Conservation (phyloP, 1,140 invertebrate species). For the Metopolophium dirhodum region DNA sequence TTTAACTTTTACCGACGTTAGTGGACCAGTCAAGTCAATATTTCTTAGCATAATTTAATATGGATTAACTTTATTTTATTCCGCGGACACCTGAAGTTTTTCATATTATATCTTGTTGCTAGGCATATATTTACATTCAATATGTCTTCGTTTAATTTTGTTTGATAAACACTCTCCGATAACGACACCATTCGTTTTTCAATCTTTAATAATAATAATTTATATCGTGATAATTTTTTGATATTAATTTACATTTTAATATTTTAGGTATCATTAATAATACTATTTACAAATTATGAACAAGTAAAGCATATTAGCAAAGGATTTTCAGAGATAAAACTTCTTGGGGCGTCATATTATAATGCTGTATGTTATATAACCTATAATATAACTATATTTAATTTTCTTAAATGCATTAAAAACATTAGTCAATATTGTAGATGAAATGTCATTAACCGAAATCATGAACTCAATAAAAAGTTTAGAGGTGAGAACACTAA, state of each 20-base stretch:
- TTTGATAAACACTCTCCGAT: not conserved
- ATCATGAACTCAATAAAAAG: not conserved
- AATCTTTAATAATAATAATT: not conserved
- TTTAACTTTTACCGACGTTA: not conserved
- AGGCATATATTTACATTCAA: not conserved
- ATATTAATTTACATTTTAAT: not conserved
- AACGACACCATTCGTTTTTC: not conserved
- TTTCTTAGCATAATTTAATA: not conserved
- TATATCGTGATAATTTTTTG: not conserved
- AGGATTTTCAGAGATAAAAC: not conserved
- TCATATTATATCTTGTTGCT: not conserved
- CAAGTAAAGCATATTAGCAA: not conserved
- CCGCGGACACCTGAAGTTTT: not conserved
- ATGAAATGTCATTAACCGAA: not conserved
- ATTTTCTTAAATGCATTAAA: not conserved
- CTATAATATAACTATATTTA: not conserved
- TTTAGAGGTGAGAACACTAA: not conserved
- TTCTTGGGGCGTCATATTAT: not conserved
- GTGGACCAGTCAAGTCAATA: not conserved
- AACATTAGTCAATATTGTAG: not conserved
- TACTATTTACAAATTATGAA: not conserved
- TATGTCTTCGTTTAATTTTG: not conserved
- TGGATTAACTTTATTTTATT: not conserved
- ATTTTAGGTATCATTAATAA: not conserved
- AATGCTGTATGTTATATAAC: not conserved